These are phyloP conservation scores for Philereme vetulata DNA, from an alignment of 2,888 invertebrate species.

Conservation along the genomic window DNA sequence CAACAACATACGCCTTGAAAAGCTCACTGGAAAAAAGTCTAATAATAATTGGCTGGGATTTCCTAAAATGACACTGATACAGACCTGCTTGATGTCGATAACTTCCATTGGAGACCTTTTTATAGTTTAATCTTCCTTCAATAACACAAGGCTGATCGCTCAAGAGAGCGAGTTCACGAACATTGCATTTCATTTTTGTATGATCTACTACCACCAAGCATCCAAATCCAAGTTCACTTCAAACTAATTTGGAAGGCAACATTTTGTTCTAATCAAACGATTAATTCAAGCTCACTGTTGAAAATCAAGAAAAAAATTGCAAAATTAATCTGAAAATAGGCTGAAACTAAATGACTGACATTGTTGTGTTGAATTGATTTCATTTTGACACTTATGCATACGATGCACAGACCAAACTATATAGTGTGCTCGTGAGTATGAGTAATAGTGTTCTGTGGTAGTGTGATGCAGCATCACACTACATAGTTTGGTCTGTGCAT, in stretches of 20 bases:
- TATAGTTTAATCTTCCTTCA: slow-evolving; percentile 89
- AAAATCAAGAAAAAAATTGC: no score
- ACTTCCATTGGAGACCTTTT: slow-evolving; percentile 83
- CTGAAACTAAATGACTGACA: no score
- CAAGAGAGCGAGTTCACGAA: slow-evolving; percentile 86
- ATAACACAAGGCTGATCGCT: slow-evolving; percentile 85
- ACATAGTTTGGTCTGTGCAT: no score
- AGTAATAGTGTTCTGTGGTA: no score
- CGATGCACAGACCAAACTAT: no score
- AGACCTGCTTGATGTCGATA: slow-evolving; percentile 79
- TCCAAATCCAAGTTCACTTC: neutral
- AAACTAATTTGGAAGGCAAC: neutral
- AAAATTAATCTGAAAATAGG: no score
- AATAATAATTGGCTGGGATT: slow-evolving; percentile 32
- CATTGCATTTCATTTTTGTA: slow-evolving; percentile 87
- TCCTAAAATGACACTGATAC: slow-evolving; percentile 22
- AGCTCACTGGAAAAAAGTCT: slow-evolving; percentile 25
- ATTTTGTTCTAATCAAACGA: neutral
- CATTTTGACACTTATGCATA: no score
- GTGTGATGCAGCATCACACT: no score
- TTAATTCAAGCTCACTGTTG: no score
- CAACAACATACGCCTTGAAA: neutral
- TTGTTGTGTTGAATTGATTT: no score
- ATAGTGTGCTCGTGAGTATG: no score
- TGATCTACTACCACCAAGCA: slow-evolving; percentile 31